Conservation (phyloP, 2,113 vertebrate genomes). For the Tetraodon nigroviridis region DNA sequence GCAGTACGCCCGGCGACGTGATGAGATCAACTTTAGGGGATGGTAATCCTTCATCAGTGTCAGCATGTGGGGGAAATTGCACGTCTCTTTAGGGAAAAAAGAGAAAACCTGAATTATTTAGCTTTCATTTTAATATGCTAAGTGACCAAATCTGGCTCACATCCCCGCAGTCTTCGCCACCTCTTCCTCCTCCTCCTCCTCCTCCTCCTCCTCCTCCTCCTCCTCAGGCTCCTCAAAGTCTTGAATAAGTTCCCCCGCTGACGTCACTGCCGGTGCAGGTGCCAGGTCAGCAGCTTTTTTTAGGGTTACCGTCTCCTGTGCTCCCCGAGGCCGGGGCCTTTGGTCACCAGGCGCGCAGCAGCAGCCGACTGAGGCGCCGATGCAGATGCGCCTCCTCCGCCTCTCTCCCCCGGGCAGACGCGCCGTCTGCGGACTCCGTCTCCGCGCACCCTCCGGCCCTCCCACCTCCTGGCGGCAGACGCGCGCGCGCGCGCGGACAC, state of each 20-base stretch:
- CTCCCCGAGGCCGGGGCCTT: conserved; percentile 1
- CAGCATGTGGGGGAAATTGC: no score
- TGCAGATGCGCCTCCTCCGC: conserved; percentile 14
- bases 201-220: background rate
- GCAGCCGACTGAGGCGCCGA: background rate
- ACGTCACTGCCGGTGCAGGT: conserved; percentile 64
- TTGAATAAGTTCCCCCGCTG: conserved; percentile 49
- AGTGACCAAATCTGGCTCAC: no score
- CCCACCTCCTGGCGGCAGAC: conserved; percentile 44
- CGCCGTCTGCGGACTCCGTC: conserved; percentile 55
- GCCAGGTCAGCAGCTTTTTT: conserved; percentile 40
- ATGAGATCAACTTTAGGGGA: no score
- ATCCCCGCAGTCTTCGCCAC: background rate
- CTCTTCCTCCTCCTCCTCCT: background rate
- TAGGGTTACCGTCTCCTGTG: background rate
- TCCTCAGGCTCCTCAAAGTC: conserved; percentile 14
- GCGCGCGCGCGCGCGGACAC: conserved; percentile 32
- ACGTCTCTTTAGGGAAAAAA: no score
- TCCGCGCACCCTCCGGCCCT: conserved; percentile 41
- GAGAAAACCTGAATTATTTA: background rate
- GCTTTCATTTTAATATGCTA: no score
- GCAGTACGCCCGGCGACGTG: no score
- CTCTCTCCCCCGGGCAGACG: conserved; percentile 30
- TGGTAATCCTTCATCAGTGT: no score
- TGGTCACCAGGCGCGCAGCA: conserved; percentile 12